phyloP scores from a whole-genome alignment of 2,113 vertebrate species.

The Rhipidura dahli region DNA sequence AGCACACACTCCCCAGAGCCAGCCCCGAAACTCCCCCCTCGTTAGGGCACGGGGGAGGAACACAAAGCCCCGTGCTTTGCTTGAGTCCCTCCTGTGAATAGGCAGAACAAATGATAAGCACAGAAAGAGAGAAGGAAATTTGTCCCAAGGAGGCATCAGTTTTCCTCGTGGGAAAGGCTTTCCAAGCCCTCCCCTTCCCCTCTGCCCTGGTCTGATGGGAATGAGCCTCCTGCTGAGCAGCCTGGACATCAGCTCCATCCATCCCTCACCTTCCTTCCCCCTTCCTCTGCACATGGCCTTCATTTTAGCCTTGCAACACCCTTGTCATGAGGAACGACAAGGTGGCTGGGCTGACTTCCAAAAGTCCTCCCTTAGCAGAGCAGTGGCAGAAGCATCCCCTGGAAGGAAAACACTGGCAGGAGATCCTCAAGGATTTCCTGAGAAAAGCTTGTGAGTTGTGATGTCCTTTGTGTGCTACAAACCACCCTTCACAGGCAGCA shows the following conservation, averaged over 20 bases:
- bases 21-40: constrained; percentile 33
- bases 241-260: neutral
- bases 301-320: neutral
- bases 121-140: constrained; percentile 15
- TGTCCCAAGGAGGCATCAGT: constrained; percentile 14
- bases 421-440: neutral
- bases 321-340: neutral
- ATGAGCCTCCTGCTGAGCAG: neutral
- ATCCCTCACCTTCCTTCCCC: neutral
- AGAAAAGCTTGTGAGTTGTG: neutral
- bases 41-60: neutral
- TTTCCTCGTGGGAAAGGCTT: constrained; percentile 40
- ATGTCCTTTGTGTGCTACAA: neutral
- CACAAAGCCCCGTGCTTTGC: constrained; percentile 39
- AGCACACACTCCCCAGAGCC: neutral
- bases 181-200: constrained; percentile 37
- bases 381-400: neutral
- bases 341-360: neutral
- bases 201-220: constrained; percentile 42
- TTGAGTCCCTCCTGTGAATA: constrained; percentile 51
- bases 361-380: neutral
- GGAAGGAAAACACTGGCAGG: neutral
- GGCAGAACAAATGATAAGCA: constrained; percentile 41
- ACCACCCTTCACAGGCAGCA: neutral
- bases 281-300: neutral